A percentile compares a stretch with the other conserved stretches of the same genome.
Conservation (phyloP, 2,888 invertebrate species). For the Blastobasis lacticolella region DNA sequence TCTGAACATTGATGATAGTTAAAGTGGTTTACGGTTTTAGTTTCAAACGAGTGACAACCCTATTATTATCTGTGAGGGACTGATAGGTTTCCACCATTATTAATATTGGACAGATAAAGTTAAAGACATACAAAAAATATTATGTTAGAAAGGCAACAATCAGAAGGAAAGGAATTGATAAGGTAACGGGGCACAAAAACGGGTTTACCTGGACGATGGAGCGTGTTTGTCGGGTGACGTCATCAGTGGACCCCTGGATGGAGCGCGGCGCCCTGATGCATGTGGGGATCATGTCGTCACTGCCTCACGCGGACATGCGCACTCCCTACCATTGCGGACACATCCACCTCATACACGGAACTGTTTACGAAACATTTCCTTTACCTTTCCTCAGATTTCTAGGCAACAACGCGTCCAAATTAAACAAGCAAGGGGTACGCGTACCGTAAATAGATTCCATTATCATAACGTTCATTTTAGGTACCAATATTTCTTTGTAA, state of each 20-base stretch:
- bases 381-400: slow-evolving; percentile 8
- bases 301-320: slow-evolving; percentile 13
- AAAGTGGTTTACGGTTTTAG: too few species aligned
- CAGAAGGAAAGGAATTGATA: too few species aligned
- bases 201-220: slow-evolving; percentile 79
- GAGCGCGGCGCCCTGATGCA: slow-evolving; percentile 81
- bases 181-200: too few species aligned
- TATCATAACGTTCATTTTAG: slow-evolving; percentile 1
- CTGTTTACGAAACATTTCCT: background rate
- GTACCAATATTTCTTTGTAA: slow-evolving; percentile 1
- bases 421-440: background rate
- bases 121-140: background rate
- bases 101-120: too few species aligned
- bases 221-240: slow-evolving; percentile 80
- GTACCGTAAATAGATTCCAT: background rate
- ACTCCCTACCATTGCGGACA: slow-evolving; percentile 7
- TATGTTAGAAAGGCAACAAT: background rate
- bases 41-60: too few species aligned
- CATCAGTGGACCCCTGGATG: slow-evolving; percentile 85
- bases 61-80: too few species aligned
- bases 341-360: background rate
- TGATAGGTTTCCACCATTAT: too few species aligned
- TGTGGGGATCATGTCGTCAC: slow-evolving; percentile 76
- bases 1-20: too few species aligned
- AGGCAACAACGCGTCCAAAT: slow-evolving; percentile 9